Evolutionary conservation across 2,113 vertebrate genomes (phyloP).

Genomic region (Zootoca vivipara): DNA sequence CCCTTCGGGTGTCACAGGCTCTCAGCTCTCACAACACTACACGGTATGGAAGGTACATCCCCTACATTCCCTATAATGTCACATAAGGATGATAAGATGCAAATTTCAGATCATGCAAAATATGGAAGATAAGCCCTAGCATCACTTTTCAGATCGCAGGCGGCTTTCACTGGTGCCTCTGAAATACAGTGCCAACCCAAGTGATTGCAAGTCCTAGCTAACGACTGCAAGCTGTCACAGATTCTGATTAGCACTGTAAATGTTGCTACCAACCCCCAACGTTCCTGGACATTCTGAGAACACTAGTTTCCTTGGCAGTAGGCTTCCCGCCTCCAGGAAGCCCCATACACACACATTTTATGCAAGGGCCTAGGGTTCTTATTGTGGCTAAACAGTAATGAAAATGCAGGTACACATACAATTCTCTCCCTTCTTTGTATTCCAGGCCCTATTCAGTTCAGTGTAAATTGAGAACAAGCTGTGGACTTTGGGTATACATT

Average conservation of each 20-base stretch:
- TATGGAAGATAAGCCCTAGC: neutral
- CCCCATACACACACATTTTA: neutral
- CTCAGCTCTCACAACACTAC: neutral
- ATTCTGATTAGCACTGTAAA: neutral
- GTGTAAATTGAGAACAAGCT: neutral
- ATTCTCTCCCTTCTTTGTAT: constrained; percentile 5
- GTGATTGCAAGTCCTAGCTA: neutral
- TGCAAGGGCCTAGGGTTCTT: neutral
- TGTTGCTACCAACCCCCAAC: neutral
- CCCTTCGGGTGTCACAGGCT: neutral
- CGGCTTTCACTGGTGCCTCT: neutral
- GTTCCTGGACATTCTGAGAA: neutral
- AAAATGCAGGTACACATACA: neutral
- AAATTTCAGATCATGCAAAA: neutral
- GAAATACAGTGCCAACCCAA: neutral
- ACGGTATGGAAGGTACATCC: neutral
- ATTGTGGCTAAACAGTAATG: neutral
- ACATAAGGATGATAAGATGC: neutral
- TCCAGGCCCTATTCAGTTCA: neutral
- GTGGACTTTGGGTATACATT: neutral
- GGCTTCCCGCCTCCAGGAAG: neutral
- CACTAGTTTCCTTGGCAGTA: neutral
- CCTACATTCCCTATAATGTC: no score
- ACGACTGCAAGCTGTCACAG: neutral
- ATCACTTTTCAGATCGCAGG: neutral